phyloP scores from a whole-genome alignment of 2,113 vertebrate genomes.

The Semnornis frantzii region DNA sequence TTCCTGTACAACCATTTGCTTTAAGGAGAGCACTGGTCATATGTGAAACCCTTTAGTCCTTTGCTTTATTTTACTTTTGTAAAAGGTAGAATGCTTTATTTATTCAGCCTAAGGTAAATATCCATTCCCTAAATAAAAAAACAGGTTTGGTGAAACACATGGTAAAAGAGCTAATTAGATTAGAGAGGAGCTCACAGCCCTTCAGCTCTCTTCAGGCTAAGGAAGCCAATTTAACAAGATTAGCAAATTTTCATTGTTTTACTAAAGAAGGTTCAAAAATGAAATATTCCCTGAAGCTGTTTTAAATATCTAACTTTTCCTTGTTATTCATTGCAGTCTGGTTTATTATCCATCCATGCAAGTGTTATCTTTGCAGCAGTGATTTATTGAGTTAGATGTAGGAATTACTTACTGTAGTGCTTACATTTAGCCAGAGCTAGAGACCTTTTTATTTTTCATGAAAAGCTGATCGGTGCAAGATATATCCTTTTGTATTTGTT shows the following conservation, averaged over 20 bases:
- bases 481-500: not conserved
- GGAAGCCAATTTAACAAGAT: conserved; percentile 47
- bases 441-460: not conserved
- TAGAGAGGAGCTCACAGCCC: conserved; percentile 9
- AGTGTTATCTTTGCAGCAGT: not conserved
- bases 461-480: not conserved
- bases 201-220: conserved; percentile 31
- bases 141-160: conserved; percentile 43
- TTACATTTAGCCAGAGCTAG: not conserved
- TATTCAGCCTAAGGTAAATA: conserved; percentile 57
- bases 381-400: not conserved
- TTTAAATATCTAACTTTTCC: not conserved
- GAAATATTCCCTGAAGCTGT: not conserved
- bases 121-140: conserved; percentile 64
- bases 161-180: conserved; percentile 55
- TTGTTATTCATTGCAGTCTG: not conserved
- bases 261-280: conserved; percentile 22
- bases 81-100: conserved; percentile 58
- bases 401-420: not conserved
- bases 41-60: conserved; percentile 40
- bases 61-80: conserved; percentile 61
- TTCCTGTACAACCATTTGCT: conserved; percentile 13
- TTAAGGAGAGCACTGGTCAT: not conserved
- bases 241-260: conserved; percentile 41
- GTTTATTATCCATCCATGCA: not conserved